These are phyloP conservation scores for Sinella curviseta DNA, from an alignment of 1,140 invertebrate species.

Conservation along the genomic window DNA sequence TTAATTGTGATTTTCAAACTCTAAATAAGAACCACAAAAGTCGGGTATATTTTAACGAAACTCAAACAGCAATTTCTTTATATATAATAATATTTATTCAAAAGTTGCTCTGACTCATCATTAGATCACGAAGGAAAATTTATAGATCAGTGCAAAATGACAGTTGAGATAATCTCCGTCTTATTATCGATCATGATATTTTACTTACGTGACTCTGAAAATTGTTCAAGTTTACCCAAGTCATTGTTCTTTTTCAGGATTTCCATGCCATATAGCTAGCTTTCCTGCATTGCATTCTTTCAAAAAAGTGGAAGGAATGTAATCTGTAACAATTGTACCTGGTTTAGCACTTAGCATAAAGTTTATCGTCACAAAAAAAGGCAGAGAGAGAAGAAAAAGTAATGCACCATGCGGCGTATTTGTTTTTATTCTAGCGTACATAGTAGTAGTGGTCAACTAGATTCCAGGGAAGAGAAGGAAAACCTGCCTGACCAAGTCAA, in stretches of 20 bases:
- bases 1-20: no score
- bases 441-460: neutral
- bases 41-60: no score
- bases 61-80: no score
- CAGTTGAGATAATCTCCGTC: neutral
- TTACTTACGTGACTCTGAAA: slow-evolving; percentile 14
- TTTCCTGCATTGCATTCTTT: neutral
- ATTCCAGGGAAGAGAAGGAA: neutral
- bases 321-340: slow-evolving; percentile 26
- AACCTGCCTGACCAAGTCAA: neutral
- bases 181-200: neutral
- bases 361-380: neutral
- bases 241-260: slow-evolving; percentile 19
- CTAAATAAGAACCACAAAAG: no score
- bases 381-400: neutral
- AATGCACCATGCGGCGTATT: slow-evolving; percentile 10
- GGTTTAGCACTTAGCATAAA: slow-evolving; percentile 25
- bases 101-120: no score
- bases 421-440: neutral
- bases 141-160: neutral
- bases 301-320: slow-evolving; percentile 18
- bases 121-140: no score
- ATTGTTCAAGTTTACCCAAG: slow-evolving; percentile 1
- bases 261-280: neutral
- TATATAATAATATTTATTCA: no score